Conservation (phyloP, 2,888 invertebrate species). For the Cerastis leucographa region DNA sequence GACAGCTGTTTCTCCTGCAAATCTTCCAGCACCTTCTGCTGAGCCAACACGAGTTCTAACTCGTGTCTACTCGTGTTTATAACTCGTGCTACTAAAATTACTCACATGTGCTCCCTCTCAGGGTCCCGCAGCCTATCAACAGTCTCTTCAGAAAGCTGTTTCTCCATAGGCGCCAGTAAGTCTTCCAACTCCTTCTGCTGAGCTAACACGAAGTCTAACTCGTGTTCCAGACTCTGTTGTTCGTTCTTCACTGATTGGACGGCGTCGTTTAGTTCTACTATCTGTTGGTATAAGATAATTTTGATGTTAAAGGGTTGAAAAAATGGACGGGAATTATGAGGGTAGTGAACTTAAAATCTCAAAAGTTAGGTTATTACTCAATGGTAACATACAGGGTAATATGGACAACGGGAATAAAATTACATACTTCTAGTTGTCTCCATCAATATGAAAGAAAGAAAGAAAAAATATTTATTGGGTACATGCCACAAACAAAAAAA, state of each 20-base stretch:
- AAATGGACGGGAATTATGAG: too few species aligned
- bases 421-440: too few species aligned
- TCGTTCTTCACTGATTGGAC: constrained; percentile 97
- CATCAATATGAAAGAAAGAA: too few species aligned
- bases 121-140: constrained; percentile 93
- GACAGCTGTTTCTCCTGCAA: constrained; percentile 95
- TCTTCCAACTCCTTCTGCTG: constrained; percentile 98
- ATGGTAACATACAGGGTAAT: too few species aligned
- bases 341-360: too few species aligned
- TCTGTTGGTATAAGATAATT: constrained; percentile 84
- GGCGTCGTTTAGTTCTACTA: constrained; percentile 95
- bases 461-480: too few species aligned
- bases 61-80: constrained; percentile 90
- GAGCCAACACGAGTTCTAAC: constrained; percentile 97
- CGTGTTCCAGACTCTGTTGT: constrained; percentile 97
- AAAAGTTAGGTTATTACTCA: too few species aligned
- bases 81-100: constrained; percentile 39
- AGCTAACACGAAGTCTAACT: constrained; percentile 97
- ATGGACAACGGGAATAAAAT: too few species aligned
- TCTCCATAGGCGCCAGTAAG: constrained; percentile 95
- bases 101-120: constrained; percentile 96
- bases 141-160: constrained; percentile 92
- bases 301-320: too few species aligned
- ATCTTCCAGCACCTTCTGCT: constrained; percentile 98
- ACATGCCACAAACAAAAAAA: too few species aligned